Base-by-base conservation (phyloP, 37 sponge, comb jelly and placozoan species). In the Beroe forskalii region DNA sequence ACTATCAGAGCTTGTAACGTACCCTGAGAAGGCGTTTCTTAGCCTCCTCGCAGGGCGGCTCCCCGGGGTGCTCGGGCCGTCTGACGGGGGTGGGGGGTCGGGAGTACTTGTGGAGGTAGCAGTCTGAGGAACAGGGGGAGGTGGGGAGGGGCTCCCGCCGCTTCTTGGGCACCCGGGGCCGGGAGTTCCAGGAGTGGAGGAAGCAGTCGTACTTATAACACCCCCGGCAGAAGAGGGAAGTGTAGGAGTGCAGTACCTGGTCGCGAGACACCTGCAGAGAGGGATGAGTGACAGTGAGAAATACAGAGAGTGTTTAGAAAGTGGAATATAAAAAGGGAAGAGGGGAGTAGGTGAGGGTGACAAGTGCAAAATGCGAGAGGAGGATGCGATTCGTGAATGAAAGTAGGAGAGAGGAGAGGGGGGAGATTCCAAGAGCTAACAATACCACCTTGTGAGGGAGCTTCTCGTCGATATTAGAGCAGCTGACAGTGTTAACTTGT, bases 141-240 rank as follows among this genome's bases (percentile, higher is more conserved):
- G 40, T 12, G 40, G 40, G 14, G 19, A 72, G 40, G 22, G 40
- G 19, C 9, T 14, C 40, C 76, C 76, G 37, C 40, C 40, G 9
- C 76, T 36, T 72, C 76, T 72, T 72, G 1, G 27, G 19, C 9
- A 27, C 1, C 1, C 40, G 19, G 40, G 94, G 92, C 0, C 30
- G 42, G 0, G 91, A 92, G 86, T 67, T 63, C 94, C 90, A 80
- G 41, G 95, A 91, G 90, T 98, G 99, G 6, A 94, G 83, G 67
- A 95, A 95, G 76, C 99, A 98, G 91, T 98, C 99, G 86, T 96
- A 98, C 89, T 94, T 95, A 91, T 91, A 96, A 90, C 99, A 98
- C 32, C 96, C 91, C 9, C 93, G 95, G 91, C 99, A 98, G 93
- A 98, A 98, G 22, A 98, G 91, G 0, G 95, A 93, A 23, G 93